A percentile compares a stretch with the other conserved stretches of the same genome.
These are phyloP conservation scores for Aptenodytes forsteri DNA, from an alignment of 2,113 vertebrate species.

Conservation along the genomic window DNA sequence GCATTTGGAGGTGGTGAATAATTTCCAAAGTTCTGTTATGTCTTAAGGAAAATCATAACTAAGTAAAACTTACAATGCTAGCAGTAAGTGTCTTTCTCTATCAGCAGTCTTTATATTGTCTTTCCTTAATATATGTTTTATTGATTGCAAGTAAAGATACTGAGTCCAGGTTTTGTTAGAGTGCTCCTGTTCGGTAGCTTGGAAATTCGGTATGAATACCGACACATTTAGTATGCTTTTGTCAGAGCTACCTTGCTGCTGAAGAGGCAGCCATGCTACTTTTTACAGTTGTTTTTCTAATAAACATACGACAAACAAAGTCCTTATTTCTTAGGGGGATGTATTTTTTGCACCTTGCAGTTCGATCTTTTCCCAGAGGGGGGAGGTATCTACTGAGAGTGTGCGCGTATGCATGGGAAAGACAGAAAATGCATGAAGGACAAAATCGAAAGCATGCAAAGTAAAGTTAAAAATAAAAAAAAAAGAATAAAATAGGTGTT, in stretches of 20 bases:
- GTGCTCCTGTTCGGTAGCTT: not conserved
- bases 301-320: not conserved
- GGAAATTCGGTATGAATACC: not conserved
- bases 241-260: not conserved
- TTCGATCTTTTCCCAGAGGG: conserved; percentile 75
- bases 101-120: not conserved
- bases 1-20: not conserved
- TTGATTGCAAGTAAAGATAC: not conserved
- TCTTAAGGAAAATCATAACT: not conserved
- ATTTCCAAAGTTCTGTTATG: not conserved
- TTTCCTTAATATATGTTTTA: not conserved
- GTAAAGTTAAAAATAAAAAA: conserved; percentile 18
- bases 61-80: not conserved
- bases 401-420: not conserved
- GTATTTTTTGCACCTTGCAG: conserved; percentile 45
- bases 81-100: not conserved
- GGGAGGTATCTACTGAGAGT: conserved; percentile 69
- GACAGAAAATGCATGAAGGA: not conserved
- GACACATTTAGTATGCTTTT: not conserved
- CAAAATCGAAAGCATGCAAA: not conserved
- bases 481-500: not conserved
- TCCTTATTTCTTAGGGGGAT: not conserved
- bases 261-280: not conserved
- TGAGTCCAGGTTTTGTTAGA: not conserved
- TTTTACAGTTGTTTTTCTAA: not conserved